These are phyloP conservation scores for Listronotus bonariensis DNA, from an alignment of 1,140 invertebrate species.

Conservation along the genomic window DNA sequence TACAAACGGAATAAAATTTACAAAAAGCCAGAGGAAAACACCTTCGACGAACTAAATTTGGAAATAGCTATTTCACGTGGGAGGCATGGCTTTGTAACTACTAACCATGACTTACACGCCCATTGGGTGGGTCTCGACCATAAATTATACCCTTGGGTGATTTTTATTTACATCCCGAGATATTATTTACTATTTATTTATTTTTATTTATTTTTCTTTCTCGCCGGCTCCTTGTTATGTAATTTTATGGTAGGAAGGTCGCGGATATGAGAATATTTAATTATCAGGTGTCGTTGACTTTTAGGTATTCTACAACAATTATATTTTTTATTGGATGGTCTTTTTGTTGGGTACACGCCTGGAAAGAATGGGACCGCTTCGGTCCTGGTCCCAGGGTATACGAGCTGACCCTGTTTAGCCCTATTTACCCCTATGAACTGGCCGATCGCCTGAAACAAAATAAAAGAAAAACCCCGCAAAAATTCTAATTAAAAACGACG, in stretches of 20 bases:
- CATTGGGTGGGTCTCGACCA: slow-evolving; percentile 11
- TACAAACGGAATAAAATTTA: neutral
- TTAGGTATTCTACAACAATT: too few relatives aligned
- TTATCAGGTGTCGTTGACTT: too few relatives aligned
- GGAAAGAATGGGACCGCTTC: too few relatives aligned
- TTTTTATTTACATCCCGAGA: slow-evolving; percentile 24
- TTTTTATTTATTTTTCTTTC: slow-evolving; percentile 11
- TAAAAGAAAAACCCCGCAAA: too few relatives aligned
- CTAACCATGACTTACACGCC: slow-evolving; percentile 24
- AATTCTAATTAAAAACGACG: too few relatives aligned
- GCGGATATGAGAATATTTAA: neutral
- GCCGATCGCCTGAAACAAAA: too few relatives aligned
- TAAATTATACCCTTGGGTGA: slow-evolving; percentile 25
- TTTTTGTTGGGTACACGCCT: too few relatives aligned
- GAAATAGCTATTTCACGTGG: slow-evolving; percentile 10
- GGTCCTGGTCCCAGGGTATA: too few relatives aligned
- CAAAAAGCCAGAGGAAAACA: neutral
- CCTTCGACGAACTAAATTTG: neutral
- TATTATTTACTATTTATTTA: slow-evolving; percentile 17
- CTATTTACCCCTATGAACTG: too few relatives aligned
- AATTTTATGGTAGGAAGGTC: slow-evolving; percentile 2
- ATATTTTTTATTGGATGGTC: too few relatives aligned
- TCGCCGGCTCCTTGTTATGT: slow-evolving; percentile 8
- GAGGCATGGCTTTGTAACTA: slow-evolving; percentile 14
- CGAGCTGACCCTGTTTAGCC: too few relatives aligned